A percentile compares a stretch with the other conserved stretches of the same genome.
Evolutionary conservation across 2,113 vertebrate species (phyloP).

Genomic region (Sebastes fasciatus): DNA sequence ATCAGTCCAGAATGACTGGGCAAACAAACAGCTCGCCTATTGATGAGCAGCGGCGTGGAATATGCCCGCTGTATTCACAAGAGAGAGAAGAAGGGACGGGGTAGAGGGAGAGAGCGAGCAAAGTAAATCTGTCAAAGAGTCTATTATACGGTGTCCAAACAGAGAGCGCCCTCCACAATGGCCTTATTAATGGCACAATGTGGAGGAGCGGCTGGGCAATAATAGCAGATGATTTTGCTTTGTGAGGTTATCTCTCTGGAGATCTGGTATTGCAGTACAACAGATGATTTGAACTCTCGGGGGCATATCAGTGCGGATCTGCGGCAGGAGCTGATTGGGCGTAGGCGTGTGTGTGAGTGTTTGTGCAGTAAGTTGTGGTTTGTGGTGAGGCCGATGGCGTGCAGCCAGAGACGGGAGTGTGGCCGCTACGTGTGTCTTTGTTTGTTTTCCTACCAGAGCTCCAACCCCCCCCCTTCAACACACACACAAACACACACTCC

Average conservation of each 20-base stretch:
- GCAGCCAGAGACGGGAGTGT: constrained; percentile 80
- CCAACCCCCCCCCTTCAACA: constrained; percentile 10
- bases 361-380: constrained; percentile 66
- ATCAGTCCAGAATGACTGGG: constrained; percentile 77
- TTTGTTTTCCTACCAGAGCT: constrained; percentile 77
- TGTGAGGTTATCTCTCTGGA: constrained; percentile 82
- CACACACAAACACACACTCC: constrained; percentile 24
- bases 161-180: constrained; percentile 80
- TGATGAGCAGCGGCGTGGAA: constrained; percentile 81
- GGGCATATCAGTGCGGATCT: constrained; percentile 72
- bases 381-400: constrained; percentile 75
- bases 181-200: constrained; percentile 84
- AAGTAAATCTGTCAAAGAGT: constrained; percentile 85
- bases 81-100: constrained; percentile 16
- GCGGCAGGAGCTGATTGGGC: constrained; percentile 60
- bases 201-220: constrained; percentile 79
- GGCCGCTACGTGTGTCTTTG: constrained; percentile 80
- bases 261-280: constrained; percentile 73
- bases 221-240: constrained; percentile 86
- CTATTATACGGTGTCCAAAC: constrained; percentile 83
- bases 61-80: constrained; percentile 76
- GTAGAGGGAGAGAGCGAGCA: constrained; percentile 59
- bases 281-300: constrained; percentile 75
- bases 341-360: constrained; percentile 39
- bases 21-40: constrained; percentile 84